phyloP scores from a whole-genome alignment of 2,888 invertebrate genomes.

The Trichopoda pennipes region DNA sequence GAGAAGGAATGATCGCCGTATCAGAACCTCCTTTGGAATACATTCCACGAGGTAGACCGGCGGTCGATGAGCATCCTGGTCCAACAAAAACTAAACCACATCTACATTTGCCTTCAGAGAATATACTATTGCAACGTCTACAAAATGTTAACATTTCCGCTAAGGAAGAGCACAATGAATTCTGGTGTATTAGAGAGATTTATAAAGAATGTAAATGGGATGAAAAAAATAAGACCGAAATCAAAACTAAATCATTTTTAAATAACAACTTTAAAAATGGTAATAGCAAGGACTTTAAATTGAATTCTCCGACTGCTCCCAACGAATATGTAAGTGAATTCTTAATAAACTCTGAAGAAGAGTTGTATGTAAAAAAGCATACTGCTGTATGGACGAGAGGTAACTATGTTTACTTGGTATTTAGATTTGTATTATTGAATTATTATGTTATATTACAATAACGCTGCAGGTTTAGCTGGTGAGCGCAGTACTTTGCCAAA shows the following conservation, averaged over 20 bases:
- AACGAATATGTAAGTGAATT: constrained; percentile 77
- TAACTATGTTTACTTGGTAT: constrained; percentile 68
- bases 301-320: constrained; percentile 11
- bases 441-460: neutral
- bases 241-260: neutral
- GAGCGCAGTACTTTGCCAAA: constrained; percentile 75
- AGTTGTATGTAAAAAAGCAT: constrained; percentile 91
- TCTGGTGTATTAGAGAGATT: constrained; percentile 84
- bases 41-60: constrained; percentile 92
- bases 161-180: constrained; percentile 81
- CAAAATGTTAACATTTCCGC: constrained; percentile 89
- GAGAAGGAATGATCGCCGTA: constrained; percentile 92
- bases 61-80: constrained; percentile 88
- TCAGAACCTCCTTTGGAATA: constrained; percentile 93
- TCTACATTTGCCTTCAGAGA: constrained; percentile 82
- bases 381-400: constrained; percentile 91
- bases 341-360: constrained; percentile 87
- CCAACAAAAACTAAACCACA: constrained; percentile 83
- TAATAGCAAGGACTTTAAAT: constrained; percentile 27
- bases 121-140: constrained; percentile 86
- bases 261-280: neutral
- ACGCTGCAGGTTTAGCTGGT: constrained; percentile 70
- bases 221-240: neutral
- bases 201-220: constrained; percentile 81
- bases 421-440: neutral